These are phyloP conservation scores for Dendrocopos noguchii DNA, from an alignment of 2,113 vertebrate genomes.

Conservation along the genomic window DNA sequence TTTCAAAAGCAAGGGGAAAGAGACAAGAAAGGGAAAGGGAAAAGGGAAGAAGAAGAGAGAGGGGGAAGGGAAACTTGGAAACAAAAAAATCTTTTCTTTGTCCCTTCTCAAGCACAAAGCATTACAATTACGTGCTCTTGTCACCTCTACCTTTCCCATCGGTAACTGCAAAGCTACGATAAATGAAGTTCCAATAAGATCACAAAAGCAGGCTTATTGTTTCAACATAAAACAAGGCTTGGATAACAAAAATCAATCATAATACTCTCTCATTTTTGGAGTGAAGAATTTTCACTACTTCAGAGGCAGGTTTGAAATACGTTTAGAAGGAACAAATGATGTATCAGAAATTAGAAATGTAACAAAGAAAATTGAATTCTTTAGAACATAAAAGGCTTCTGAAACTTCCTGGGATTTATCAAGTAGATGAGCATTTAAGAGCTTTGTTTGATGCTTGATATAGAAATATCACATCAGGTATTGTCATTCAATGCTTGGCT, in stretches of 20 bases:
- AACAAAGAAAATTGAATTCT: neutral
- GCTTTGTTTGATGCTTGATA: neutral
- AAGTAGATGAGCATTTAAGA: neutral
- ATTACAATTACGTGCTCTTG: neutral
- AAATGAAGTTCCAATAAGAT: constrained; percentile 42
- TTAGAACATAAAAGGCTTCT: neutral
- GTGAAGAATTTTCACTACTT: neutral
- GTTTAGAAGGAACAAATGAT: neutral
- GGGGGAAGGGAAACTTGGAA: neutral
- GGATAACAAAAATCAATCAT: constrained; percentile 31
- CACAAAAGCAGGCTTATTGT: constrained; percentile 14
- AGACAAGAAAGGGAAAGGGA: rapidly evolving
- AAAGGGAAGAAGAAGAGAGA: rapidly evolving
- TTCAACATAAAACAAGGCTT: constrained; percentile 33
- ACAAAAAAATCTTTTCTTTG: neutral
- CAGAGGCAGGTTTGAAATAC: neutral
- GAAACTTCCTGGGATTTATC: neutral
- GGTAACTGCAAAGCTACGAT: constrained; percentile 2
- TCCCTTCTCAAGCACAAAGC: neutral
- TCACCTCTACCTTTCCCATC: constrained; percentile 37
- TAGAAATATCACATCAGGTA: neutral
- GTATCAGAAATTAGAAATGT: neutral
- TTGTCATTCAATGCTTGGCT: neutral
- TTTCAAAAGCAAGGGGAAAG: neutral
- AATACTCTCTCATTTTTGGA: neutral